Base-by-base conservation (phyloP, 1,140 invertebrate genomes). In the Meteorus sp. region DNA sequence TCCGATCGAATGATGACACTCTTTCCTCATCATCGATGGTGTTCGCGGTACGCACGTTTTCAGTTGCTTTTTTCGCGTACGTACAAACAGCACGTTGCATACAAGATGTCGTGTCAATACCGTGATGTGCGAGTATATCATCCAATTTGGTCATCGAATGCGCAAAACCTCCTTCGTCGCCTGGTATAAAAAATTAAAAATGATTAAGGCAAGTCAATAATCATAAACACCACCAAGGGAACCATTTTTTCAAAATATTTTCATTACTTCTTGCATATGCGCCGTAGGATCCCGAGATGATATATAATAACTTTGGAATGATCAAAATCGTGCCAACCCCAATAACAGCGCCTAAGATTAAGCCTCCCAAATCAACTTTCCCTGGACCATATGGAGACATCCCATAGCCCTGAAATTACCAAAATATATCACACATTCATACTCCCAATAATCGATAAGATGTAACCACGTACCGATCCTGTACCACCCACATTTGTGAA, bases 311-410 rank as follows among this genome's bases (percentile, higher is more conserved):
- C 72, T 93, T 93, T 0, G 90, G 90, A 20, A 91, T 81, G 0
- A 93, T 84, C 7, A 93, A 80, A 35, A 92, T 85, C 1, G 89
- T 88, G 19, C 89, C 90, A 25, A 93, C 84, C 2, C 90, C 90
- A 39, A 93, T 81, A 0, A 91, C 82, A 5, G 89, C 89, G 0
- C 90, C 90, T 6, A 92, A 72, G 2, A 91, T 80, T 22, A 93
- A 83, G n/a, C 89, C 90, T 3, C 90, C 90, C 1, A 93, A 75
- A 64, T 93, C 90, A 31, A 93, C 85, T 74, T 90, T 91, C n/a
- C 89, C 79, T 0, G 88, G 88, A 7, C 85, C 84, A 54, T 89
- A 89, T 1, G 75, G 71, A 1, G 83, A 81, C 2, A 79, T 69
- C 11, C 83, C 84, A 33, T 84, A 84, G 8, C 78, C 78, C 78